phyloP scores from a whole-genome alignment of 2,888 invertebrate genomes.

The Patella pellucida region DNA sequence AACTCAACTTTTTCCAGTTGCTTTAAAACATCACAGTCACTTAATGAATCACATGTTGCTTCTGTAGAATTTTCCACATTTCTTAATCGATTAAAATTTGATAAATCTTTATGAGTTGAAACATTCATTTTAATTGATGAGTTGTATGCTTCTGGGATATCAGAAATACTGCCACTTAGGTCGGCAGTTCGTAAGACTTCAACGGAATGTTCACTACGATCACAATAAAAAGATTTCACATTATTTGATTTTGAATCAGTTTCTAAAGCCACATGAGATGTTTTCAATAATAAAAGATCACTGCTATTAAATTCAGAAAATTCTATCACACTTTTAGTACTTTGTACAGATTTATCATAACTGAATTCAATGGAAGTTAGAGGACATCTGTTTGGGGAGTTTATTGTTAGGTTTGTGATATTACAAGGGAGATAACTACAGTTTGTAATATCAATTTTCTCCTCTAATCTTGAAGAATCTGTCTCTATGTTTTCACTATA shows the following conservation, averaged over 20 bases:
- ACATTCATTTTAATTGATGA: not conserved
- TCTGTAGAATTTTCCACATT: not conserved
- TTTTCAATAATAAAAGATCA: no score
- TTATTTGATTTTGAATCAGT: not conserved
- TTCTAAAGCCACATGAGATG: not conserved
- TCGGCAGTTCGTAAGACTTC: not conserved
- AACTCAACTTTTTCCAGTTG: no score
- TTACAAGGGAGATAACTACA: slow-evolving; percentile 5
- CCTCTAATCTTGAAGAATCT: not conserved
- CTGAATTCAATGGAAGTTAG: no score
- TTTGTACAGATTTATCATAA: no score
- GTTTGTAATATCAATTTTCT: not conserved
- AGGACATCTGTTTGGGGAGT: no score
- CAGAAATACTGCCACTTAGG: not conserved
- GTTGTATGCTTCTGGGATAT: not conserved
- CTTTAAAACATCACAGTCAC: not conserved
- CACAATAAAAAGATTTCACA: not conserved
- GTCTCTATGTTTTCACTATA: not conserved
- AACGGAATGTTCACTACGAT: not conserved
- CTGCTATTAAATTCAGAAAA: no score
- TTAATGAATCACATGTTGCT: not conserved
- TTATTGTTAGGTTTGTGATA: no score
- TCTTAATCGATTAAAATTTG: not conserved
- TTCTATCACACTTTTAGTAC: no score
- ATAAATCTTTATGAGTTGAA: not conserved